phyloP scores from a whole-genome alignment of 2,797 vertebrate genomes.

The Moxostoma hubbsi region DNA sequence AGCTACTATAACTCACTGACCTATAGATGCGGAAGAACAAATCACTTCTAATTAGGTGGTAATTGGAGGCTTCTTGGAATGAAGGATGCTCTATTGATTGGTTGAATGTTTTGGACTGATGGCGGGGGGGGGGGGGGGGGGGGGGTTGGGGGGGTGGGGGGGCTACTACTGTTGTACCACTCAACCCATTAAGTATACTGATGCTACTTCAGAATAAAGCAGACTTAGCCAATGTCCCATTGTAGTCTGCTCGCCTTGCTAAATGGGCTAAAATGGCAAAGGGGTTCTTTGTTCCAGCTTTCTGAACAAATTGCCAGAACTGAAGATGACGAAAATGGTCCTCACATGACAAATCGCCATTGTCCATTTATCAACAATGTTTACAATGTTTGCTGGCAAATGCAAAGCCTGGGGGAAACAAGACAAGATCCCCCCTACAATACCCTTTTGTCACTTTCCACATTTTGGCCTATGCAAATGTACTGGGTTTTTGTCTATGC shows the following conservation, averaged over 20 bases:
- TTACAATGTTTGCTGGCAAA: slow-evolving; percentile 17
- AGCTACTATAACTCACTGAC: slow-evolving; percentile 17
- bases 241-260: background rate
- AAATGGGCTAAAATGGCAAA: slow-evolving; percentile 9
- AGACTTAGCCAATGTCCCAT: background rate
- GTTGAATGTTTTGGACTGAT: slow-evolving; percentile 30
- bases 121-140: slow-evolving; percentile 31
- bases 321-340: background rate
- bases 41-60: slow-evolving; percentile 42
- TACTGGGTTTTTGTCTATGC: slow-evolving; percentile 31
- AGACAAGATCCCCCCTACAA: slow-evolving; percentile 18
- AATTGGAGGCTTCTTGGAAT: slow-evolving; percentile 19
- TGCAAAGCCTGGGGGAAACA: slow-evolving; percentile 37
- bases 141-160: slow-evolving; percentile 26
- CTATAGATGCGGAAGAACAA: slow-evolving; percentile 37
- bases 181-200: background rate
- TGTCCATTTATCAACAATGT: slow-evolving; percentile 35
- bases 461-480: slow-evolving; percentile 52
- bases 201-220: background rate
- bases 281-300: background rate
- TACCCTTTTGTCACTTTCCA: slow-evolving; percentile 46
- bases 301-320: background rate
- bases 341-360: slow-evolving; percentile 42
- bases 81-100: background rate
- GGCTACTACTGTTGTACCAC: background rate